Evolutionary conservation across 2,888 invertebrate species (phyloP), one percentile per base, ranked within the genome.

Genomic region (Sicus ferrugineus): DNA sequence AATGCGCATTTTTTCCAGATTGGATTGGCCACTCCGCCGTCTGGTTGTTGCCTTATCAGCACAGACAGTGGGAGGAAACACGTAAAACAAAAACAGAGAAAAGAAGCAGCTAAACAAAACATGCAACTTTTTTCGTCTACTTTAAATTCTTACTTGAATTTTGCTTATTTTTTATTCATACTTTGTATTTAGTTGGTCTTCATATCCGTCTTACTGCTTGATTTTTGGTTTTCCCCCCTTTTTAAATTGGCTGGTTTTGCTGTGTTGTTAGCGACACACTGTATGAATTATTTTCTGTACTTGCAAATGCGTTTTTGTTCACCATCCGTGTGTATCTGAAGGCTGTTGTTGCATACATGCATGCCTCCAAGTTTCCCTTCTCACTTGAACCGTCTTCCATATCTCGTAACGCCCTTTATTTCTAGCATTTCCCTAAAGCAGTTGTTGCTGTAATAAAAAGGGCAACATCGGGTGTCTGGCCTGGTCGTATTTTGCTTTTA

Each of bases 241-340:
- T 38, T 61, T n/a, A 42, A 34, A 2, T 9, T 46, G 38, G 42
- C 0, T 30, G 30, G 23, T 26, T 16, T 52, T 65, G 5, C 38
- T 65, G 21, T 19, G 26, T 34, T 28, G 38, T n/a, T 42, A 14
- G 6, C 42, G 34, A 30, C 66, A 16, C 30, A 11, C 46, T 48
- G n/a, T 59, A 59, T n/a, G 46, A 46, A 46, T 62, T 48, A 46
- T 46, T 46, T 46, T 46, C 46, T 62, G 46, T 23, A 62, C 21
- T 48, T 62, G 31, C 16, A 62, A 62, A 46, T 46, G 62, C 62
- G 26, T 23, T 64, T 50, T 64, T 46, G 48, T 48, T 48, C 50
- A 64, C 28, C n/a, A 64, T n/a, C 7, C 48, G 3, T 30, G 31
- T 30, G 11, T 31, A 50, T 21, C 50, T 64, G 2, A 30, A n/a